Evolutionary conservation across 2,888 invertebrate genomes (phyloP).

Genomic region (Dione juno): DNA sequence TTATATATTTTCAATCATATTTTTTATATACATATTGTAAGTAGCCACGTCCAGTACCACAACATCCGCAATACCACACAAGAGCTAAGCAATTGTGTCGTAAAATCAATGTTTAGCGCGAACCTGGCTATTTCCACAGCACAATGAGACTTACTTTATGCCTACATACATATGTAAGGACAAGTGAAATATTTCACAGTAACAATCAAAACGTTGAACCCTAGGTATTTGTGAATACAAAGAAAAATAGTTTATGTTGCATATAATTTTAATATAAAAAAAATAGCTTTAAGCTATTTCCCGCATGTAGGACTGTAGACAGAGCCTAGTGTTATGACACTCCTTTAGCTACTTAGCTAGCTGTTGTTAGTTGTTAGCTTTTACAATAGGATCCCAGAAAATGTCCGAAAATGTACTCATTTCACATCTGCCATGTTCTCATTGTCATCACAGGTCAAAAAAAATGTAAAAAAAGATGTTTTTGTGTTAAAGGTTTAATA

Average conservation of each 20-base stretch:
- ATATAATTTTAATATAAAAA: background rate
- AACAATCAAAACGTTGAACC: slow-evolving; percentile 22
- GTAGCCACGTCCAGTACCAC: slow-evolving; percentile 48
- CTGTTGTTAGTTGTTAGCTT: too few relatives aligned
- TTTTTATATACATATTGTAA: background rate
- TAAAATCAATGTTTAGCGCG: slow-evolving; percentile 69
- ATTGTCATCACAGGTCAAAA: too few relatives aligned
- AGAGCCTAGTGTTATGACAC: too few relatives aligned
- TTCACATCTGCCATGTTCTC: too few relatives aligned
- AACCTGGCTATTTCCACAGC: slow-evolving; percentile 48
- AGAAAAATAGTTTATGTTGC: background rate
- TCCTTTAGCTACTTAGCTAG: too few relatives aligned
- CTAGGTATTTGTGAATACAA: background rate
- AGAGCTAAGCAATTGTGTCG: slow-evolving; percentile 60
- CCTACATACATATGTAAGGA: slow-evolving; percentile 19
- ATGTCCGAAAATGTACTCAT: too few relatives aligned
- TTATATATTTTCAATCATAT: too few relatives aligned
- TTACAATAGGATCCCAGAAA: too few relatives aligned
- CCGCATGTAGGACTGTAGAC: too few relatives aligned
- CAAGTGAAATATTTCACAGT: slow-evolving; percentile 38
- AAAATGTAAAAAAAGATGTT: too few relatives aligned
- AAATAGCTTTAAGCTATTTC: too few relatives aligned
- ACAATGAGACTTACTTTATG: slow-evolving; percentile 48
- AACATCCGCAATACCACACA: slow-evolving; percentile 56
- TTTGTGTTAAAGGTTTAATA: too few relatives aligned